Conservation (phyloP, 2,888 invertebrate species). For the Phania funesta region DNA sequence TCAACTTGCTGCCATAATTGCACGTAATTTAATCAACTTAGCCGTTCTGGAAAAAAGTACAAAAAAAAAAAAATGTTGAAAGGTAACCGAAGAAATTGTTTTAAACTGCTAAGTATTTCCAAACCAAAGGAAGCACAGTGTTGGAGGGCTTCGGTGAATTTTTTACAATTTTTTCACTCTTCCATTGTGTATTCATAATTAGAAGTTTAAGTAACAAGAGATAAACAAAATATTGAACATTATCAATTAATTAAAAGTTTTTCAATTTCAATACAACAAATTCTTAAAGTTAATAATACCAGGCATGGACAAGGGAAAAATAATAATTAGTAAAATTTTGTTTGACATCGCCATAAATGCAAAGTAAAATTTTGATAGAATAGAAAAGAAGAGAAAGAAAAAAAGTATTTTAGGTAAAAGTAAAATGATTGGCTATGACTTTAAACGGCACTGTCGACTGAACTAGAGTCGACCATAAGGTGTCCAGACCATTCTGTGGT, state of each 20-base stretch:
- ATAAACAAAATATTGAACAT: constrained; percentile 55
- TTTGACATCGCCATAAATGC: not conserved
- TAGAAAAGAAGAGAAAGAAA: not conserved
- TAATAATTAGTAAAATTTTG: not conserved
- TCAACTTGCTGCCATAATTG: no score
- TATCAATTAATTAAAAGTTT: constrained; percentile 54
- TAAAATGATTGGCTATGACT: not conserved
- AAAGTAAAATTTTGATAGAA: not conserved
- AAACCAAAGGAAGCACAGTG: no score
- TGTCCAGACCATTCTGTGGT: no score
- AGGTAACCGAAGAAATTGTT: no score
- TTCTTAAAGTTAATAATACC: not conserved
- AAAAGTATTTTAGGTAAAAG: not conserved
- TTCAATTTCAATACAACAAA: constrained; percentile 1
- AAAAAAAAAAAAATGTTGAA: no score
- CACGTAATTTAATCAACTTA: no score
- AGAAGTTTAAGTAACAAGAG: constrained; percentile 35
- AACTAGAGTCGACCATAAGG: no score
- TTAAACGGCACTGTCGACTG: no score
- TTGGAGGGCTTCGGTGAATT: not conserved
- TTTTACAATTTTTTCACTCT: not conserved
- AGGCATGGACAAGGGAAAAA: not conserved
- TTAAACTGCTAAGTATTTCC: no score
- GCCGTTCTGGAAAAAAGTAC: no score
- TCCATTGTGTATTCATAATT: constrained; percentile 4